Evolutionary conservation across 1,140 invertebrate species (phyloP).

Genomic region (Papilio dardanus): DNA sequence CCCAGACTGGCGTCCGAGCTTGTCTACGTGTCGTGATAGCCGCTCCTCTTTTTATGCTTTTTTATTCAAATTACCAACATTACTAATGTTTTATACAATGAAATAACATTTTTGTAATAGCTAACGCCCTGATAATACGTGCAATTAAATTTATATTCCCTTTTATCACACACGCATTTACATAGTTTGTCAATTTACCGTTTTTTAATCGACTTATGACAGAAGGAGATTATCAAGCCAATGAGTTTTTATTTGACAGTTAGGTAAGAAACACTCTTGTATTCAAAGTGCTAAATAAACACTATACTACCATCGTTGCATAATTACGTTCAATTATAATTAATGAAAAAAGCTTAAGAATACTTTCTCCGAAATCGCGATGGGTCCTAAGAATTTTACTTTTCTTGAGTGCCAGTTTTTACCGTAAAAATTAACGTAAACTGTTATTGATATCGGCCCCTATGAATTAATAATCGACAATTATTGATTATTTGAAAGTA

Average conservation of each 20-base stretch:
- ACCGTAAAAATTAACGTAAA: not conserved
- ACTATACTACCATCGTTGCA: too few species aligned
- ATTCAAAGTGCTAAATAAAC: too few species aligned
- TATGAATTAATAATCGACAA: not conserved
- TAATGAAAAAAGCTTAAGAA: too few species aligned
- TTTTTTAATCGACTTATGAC: too few species aligned
- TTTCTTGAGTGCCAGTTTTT: too few species aligned
- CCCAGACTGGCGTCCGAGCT: conserved; percentile 1
- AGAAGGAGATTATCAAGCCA: too few species aligned
- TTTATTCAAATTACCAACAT: conserved; percentile 8
- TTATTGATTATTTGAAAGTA: not conserved
- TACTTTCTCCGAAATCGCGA: too few species aligned
- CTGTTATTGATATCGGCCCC: not conserved
- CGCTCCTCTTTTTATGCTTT: not conserved
- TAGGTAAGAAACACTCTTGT: too few species aligned
- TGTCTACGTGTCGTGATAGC: not conserved
- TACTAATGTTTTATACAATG: not conserved
- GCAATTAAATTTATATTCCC: not conserved
- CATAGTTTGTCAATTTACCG: not conserved
- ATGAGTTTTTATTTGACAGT: too few species aligned
- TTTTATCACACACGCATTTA: not conserved
- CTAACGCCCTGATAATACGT: not conserved
- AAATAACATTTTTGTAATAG: not conserved
- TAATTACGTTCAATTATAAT: too few species aligned
- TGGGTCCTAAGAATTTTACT: too few species aligned